Evolutionary conservation across 2,113 vertebrate genomes (phyloP), one percentile per base, ranked within the genome.

Genomic region (Channa maculata): DNA sequence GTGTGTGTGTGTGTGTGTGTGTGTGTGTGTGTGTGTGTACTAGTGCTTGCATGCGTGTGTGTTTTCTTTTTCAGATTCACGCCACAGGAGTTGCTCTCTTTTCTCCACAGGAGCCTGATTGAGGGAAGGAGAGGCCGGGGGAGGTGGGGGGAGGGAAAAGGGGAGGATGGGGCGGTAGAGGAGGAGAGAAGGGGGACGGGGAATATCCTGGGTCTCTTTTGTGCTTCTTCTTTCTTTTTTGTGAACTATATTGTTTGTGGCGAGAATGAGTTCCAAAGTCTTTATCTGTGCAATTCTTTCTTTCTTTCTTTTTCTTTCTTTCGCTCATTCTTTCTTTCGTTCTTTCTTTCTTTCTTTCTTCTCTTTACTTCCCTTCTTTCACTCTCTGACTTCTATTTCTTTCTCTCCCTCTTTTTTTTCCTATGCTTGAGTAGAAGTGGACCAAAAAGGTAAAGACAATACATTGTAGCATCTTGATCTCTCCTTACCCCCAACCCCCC

Each of bases 371-470:
- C 86, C 84, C 65, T 87, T 87, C 87, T 92, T 90, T 89, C 93
- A 93, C 94, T 94, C 94, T 95, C 94, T 96, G 93, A 95, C 89
- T 91, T 87, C 90, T 95, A 95, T 96, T 94, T 96, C 94, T 94
- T 95, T 96, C 91, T 96, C 92, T 93, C 91, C 86, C 90, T 92
- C 88, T 95, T 95, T 95, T 94, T 95, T 95, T 96, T 96, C 95
- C 96, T 95, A 96, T 95, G 96, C 96, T 96, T 96, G 96, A 96
- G 96, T 97, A 97, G 96, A 97, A 97, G 96, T 97, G 96, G 96
- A 97, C 94, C 96, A 97, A 96, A 97, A 97, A 97, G 96, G 96
- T 97, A 97, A 97, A 96, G 92, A 95, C 94, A 95, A 89, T 90
- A 94, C 90, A 93, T 91, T 94, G 94, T 92, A 94, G 94, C 93